phyloP scores from a whole-genome alignment of 2,888 invertebrate species.

The Aphodius sticticus region DNA sequence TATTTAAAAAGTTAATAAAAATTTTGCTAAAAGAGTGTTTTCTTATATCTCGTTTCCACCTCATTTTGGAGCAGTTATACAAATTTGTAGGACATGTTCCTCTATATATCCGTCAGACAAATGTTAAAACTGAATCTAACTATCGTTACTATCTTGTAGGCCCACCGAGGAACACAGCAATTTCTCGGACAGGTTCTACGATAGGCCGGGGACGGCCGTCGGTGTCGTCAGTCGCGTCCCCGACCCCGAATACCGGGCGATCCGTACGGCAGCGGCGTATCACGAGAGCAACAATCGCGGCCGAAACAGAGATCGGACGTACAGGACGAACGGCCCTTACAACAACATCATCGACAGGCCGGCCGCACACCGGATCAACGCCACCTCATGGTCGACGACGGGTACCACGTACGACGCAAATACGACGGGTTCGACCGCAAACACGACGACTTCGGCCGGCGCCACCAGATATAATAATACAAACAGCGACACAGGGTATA shows the following conservation, averaged over 20 bases:
- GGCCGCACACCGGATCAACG: conserved; percentile 45
- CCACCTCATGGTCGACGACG: conserved; percentile 37
- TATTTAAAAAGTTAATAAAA: too few relatives aligned
- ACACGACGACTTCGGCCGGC: conserved; percentile 26
- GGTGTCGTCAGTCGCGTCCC: conserved; percentile 49
- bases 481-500: conserved; percentile 56
- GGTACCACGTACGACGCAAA: conserved; percentile 40
- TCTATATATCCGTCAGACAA: too few relatives aligned
- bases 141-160: too few relatives aligned
- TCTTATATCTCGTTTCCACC: too few relatives aligned
- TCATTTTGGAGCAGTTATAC: too few relatives aligned
- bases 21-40: too few relatives aligned
- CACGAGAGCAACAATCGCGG: conserved; percentile 58
- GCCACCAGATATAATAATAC: conserved; percentile 38
- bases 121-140: too few relatives aligned
- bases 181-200: conserved; percentile 65
- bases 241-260: conserved; percentile 54
- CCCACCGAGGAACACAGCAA: conserved; percentile 63
- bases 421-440: conserved; percentile 28
- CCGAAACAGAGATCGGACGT: conserved; percentile 59
- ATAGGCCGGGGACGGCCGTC: conserved; percentile 53
- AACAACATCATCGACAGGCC: conserved; percentile 54
- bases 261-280: conserved; percentile 55
- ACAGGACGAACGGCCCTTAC: conserved; percentile 60
- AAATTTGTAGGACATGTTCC: too few relatives aligned